Base-by-base conservation (phyloP, 1,140 invertebrate species). In the Conus ventricosus region DNA sequence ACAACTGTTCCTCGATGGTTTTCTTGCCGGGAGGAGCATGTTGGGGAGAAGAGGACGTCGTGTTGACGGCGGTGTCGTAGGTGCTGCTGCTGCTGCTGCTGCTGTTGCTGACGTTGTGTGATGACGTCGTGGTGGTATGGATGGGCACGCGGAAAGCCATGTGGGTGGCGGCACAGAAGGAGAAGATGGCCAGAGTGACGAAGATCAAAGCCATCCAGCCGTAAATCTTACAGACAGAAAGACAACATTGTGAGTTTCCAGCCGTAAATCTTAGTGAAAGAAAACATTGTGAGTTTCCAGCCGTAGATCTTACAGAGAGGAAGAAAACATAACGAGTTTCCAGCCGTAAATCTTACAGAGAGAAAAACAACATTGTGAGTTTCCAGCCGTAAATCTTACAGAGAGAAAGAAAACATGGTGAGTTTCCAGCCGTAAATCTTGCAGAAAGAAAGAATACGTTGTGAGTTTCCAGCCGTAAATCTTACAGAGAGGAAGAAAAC, bases 181-280 rank as follows among this genome's bases (percentile, higher is more conserved):
- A 92, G 71, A 92, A 91, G 25, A 92, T 92, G 88, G 92, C 89
- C 3, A 91, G 25, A 1, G 89, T 81, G 8, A 92, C 92, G 55
- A 92, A 90, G 20, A 90, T 51, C 5, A 92, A 39, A 13, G 90
- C 85, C 0, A 92, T 4, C 67, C 84, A 90, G 0, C 89, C 90
- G 78, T 92, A 92, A 1, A 92, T 60, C 90, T 92, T 87, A 67
- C 84, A 78, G 13, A 75, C 3, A 80, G 76, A 78, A 76, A 55
- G 5, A 54, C 8, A 71, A 71, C 25, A 15, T 17, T 20, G 25
- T 10, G 76, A 87, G 55, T 23, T 39, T 39, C 39, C 39, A 39
- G 39, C 39, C 39, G 39, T 39, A 39, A 39, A 39, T 39, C 39
- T 39, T 39, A 39, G 0, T 1, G 39, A 39, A 39, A 39, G 39